phyloP scores from a whole-genome alignment of 2,797 vertebrate genomes.

The Morus bassanus region DNA sequence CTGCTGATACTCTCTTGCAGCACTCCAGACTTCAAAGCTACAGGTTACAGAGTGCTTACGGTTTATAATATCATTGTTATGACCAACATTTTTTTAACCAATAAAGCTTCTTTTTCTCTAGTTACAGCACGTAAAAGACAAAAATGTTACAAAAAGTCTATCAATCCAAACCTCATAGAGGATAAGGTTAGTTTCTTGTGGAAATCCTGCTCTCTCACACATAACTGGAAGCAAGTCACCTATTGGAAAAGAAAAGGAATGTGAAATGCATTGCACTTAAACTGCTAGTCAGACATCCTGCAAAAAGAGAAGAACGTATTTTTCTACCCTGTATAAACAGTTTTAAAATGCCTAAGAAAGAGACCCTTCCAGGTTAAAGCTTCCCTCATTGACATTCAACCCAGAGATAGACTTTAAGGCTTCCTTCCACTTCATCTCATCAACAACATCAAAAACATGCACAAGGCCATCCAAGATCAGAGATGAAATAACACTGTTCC shows the following conservation, averaged over 20 bases:
- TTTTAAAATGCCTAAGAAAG: neutral
- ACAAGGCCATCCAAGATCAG: neutral
- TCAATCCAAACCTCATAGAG: conserved; percentile 94
- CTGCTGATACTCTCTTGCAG: neutral
- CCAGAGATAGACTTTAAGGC: neutral
- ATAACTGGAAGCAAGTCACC: conserved; percentile 98
- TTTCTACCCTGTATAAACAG: neutral
- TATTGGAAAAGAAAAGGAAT: conserved; percentile 60
- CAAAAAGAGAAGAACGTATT: neutral
- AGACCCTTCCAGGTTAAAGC: neutral
- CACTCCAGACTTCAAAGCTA: neutral
- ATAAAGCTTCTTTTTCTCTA: neutral
- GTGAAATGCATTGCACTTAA: neutral
- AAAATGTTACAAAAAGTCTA: neutral
- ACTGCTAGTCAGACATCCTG: neutral
- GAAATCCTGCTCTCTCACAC: conserved; percentile 99
- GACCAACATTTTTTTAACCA: neutral
- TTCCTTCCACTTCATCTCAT: neutral
- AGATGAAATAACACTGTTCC: neutral
- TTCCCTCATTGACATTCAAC: neutral
- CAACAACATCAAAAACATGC: neutral
- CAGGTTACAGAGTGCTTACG: neutral
- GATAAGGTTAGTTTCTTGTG: conserved; percentile 99
- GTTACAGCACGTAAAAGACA: neutral
- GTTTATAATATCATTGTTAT: neutral